phyloP scores from a whole-genome alignment of 2,113 vertebrate genomes.

The Siphamia tubifer region DNA sequence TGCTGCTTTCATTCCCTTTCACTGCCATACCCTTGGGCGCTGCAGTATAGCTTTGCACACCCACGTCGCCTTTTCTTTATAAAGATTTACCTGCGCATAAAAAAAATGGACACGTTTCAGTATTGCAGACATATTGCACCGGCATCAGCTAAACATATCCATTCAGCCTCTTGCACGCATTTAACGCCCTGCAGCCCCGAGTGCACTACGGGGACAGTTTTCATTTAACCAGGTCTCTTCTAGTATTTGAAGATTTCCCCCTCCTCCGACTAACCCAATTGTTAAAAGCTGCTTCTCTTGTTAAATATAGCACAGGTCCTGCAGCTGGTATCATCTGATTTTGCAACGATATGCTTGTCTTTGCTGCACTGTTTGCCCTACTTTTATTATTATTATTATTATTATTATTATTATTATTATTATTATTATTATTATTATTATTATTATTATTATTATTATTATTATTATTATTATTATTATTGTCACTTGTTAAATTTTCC shows the following conservation, averaged over 20 bases:
- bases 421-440: constrained; percentile 11
- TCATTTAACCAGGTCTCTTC: not conserved
- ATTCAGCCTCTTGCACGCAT: constrained; percentile 21
- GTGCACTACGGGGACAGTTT: constrained; percentile 22
- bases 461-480: not conserved
- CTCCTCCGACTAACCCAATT: not conserved
- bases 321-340: constrained; percentile 42
- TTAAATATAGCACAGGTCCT: constrained; percentile 58
- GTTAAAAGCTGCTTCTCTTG: constrained; percentile 19
- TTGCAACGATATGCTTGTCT: constrained; percentile 1
- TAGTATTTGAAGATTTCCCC: not conserved
- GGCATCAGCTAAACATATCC: not conserved
- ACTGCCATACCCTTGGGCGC: constrained; percentile 72
- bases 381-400: constrained; percentile 36
- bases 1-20: constrained; percentile 39
- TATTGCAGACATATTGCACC: not conserved
- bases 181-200: constrained; percentile 48
- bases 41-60: constrained; percentile 48
- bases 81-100: not conserved
- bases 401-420: constrained; percentile 9
- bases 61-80: constrained; percentile 31
- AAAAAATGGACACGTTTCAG: not conserved
- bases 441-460: constrained; percentile 20
- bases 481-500: not conserved
- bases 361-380: constrained; percentile 52